Conservation (phyloP, 2,888 invertebrate species). For the Pristionchus entomophagus region DNA sequence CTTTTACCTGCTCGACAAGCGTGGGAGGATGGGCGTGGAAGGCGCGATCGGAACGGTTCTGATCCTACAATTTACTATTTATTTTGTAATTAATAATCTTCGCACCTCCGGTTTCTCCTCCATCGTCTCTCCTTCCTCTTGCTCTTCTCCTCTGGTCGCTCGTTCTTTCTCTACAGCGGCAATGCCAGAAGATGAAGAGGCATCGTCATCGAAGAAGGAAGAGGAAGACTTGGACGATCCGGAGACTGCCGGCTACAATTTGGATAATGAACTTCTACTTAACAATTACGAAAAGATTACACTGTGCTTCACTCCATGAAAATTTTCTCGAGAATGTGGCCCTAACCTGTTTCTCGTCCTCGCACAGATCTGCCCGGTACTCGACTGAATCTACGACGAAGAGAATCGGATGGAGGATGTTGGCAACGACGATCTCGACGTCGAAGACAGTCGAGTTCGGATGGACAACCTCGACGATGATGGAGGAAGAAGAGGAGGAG, state of each 20-base stretch:
- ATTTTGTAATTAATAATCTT: background rate
- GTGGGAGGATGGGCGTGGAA: slow-evolving; percentile 29
- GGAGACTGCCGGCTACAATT: background rate
- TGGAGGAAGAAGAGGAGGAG: slow-evolving; percentile 53
- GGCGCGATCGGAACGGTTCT: slow-evolving; percentile 27
- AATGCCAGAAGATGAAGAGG: background rate
- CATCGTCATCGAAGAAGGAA: background rate
- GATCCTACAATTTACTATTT: background rate
- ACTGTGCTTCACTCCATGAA: too few relatives aligned
- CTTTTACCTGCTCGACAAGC: slow-evolving; percentile 3
- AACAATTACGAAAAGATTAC: too few relatives aligned
- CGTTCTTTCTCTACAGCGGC: background rate
- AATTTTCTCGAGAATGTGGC: too few relatives aligned
- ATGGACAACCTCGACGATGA: slow-evolving; percentile 67
- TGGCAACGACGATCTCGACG: slow-evolving; percentile 62
- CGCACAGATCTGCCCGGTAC: slow-evolving; percentile 63
- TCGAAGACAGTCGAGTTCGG: slow-evolving; percentile 64
- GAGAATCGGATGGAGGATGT: slow-evolving; percentile 60
- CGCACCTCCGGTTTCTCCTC: background rate
- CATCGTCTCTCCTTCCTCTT: slow-evolving; percentile 2
- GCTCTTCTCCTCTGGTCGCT: slow-evolving; percentile 2
- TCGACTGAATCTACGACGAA: slow-evolving; percentile 66
- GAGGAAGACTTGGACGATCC: background rate
- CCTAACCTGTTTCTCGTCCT: slow-evolving; percentile 49
- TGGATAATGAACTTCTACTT: too few relatives aligned